Evolutionary conservation across 2,113 vertebrate genomes (phyloP).

Genomic region (Thamnaconus septentrionalis): DNA sequence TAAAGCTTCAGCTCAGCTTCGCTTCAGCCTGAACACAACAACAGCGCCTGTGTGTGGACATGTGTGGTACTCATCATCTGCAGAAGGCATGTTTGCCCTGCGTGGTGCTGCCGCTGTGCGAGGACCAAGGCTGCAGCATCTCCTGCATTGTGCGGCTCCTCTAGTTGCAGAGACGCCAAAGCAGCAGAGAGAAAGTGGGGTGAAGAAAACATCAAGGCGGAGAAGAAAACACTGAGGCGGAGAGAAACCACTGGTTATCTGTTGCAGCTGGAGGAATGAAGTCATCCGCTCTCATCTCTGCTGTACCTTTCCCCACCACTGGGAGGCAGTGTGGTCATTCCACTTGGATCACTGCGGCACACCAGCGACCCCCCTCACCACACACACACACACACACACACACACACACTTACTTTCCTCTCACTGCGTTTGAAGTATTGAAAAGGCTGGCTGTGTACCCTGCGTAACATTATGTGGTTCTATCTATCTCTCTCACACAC

Average conservation of each 20-base stretch:
- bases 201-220: neutral
- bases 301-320: neutral
- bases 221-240: neutral
- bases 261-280: conserved; percentile 11
- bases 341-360: neutral
- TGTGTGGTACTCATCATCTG: too few species aligned
- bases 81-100: too few species aligned
- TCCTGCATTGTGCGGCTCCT: too few species aligned
- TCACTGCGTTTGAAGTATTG: conserved; percentile 27
- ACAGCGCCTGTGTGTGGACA: too few species aligned
- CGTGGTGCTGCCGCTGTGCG: too few species aligned
- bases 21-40: too few species aligned
- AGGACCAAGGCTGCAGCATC: too few species aligned
- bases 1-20: neutral
- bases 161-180: neutral
- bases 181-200: neutral
- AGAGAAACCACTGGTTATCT: conserved; percentile 21
- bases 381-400: too few species aligned
- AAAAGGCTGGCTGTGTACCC: conserved; percentile 35
- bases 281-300: conserved; percentile 23
- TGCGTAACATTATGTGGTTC: conserved; percentile 45
- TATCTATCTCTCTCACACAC: conserved; percentile 47
- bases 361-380: too few species aligned
- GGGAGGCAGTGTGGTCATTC: conserved; percentile 54
- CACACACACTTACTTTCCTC: neutral